A percentile compares a stretch with the other conserved stretches of the same genome.
These are phyloP conservation scores for Echinarachnius parma DNA, from an alignment of 53 echinoderm and acorn worm species.

Conservation along the genomic window DNA sequence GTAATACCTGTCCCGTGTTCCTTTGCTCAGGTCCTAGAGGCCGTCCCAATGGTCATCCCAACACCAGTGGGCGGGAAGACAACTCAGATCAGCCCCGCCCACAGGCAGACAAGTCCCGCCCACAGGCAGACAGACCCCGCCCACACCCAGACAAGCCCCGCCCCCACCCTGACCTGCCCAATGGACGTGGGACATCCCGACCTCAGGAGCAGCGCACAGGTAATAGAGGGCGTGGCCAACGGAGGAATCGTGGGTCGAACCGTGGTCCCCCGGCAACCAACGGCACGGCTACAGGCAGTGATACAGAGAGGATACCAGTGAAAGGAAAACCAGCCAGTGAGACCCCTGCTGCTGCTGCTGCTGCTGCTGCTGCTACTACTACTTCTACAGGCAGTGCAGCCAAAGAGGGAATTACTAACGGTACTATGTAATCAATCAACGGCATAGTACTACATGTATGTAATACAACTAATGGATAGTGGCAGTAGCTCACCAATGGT, in stretches of 20 bases:
- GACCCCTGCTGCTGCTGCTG: neutral
- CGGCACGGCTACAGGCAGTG: constrained; percentile 34
- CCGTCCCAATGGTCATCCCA: constrained; percentile 49
- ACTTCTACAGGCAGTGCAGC: neutral
- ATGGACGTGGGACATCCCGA: constrained; percentile 6
- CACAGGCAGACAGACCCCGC: constrained; percentile 1
- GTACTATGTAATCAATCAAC: constrained; percentile 32
- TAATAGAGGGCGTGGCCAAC: neutral
- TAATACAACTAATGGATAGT: too few species aligned
- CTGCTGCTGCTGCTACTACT: neutral
- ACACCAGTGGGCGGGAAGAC: constrained; percentile 51
- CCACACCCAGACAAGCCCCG: neutral
- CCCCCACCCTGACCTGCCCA: constrained; percentile 5
- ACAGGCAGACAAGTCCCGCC: neutral
- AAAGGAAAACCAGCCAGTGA: constrained; percentile 9
- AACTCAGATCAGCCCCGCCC: constrained; percentile 14
- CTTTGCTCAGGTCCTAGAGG: constrained; percentile 1
- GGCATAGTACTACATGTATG: too few species aligned
- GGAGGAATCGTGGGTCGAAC: neutral
- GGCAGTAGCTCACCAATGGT: too few species aligned
- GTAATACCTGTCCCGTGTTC: neutral
- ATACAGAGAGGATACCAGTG: constrained; percentile 1
- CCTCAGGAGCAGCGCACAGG: constrained; percentile 22
- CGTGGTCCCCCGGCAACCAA: constrained; percentile 7
- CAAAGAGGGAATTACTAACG: constrained; percentile 26